A percentile compares a stretch with the other conserved stretches of the same genome.
Conservation (phyloP, 1,140 invertebrate species). For the Drosophila chauvacae region DNA sequence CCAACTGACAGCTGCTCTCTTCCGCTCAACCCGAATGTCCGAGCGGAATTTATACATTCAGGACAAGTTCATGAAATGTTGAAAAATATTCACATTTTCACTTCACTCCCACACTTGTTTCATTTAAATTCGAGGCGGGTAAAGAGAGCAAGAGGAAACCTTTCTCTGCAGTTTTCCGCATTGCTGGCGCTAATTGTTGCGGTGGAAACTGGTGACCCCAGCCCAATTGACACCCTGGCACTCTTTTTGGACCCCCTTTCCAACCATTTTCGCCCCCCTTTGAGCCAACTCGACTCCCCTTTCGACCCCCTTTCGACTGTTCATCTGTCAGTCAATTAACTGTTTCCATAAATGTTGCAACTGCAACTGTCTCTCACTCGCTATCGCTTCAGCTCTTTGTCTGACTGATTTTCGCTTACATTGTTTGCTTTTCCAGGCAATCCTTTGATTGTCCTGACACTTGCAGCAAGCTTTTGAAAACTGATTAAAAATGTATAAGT, state of each 20-base stretch:
- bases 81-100: conserved; percentile 40
- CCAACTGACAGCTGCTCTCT: conserved; percentile 34
- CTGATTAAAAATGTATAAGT: conserved; percentile 33
- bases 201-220: conserved; percentile 1
- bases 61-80: conserved; percentile 64
- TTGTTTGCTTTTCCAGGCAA: conserved; percentile 22
- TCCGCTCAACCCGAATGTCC: conserved; percentile 19
- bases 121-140: conserved; percentile 17
- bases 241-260: background rate
- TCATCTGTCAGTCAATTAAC: conserved; percentile 75
- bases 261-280: background rate
- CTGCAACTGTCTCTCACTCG: conserved; percentile 43
- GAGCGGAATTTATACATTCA: conserved; percentile 12
- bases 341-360: conserved; percentile 66
- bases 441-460: conserved; percentile 13
- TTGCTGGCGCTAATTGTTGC: conserved; percentile 46
- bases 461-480: conserved; percentile 8
- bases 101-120: conserved; percentile 19
- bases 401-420: conserved; percentile 46
- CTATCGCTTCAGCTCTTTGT: conserved; percentile 18
- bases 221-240: background rate
- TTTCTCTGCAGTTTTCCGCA: conserved; percentile 40
- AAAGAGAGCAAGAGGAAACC: background rate
- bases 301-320: conserved; percentile 26
- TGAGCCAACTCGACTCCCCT: background rate